Base-by-base conservation (phyloP, 1,140 invertebrate genomes). In the Tetramorium simillimum region DNA sequence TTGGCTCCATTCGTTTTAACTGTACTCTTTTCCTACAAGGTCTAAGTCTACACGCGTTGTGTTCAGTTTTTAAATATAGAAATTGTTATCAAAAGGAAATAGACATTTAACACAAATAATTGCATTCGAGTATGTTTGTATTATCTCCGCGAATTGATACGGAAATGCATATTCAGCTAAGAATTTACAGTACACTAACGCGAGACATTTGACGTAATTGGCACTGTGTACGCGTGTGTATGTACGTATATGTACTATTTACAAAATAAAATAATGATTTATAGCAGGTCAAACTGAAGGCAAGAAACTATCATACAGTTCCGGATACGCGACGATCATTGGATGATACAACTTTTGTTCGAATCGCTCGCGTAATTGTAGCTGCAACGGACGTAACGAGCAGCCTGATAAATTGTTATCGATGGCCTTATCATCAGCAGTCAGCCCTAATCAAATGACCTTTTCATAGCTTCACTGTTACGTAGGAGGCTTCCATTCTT, bases 321-420 rank as follows among this genome's bases (percentile, higher is more conserved):
- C 69, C 40, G 51, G 18, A 14, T 46, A 75, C 14, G 18, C 6
- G 40, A 73, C 7, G 24, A 46, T 82, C 12, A 80, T 63, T 24
- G 33, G 21, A 0, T 40, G 65, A 60, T 56, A 73, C 60, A 82
- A 72, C 53, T 62, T 75, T 84, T 75, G 51, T 46, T 82, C 18
- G 40, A 84, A 28, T 60, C n/a, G 62, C 4, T 80, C 60, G 33
- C n/a, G 14, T 81, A 81, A 70, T 28, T 70, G 16, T 43, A 43
- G 33, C 12, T 33, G 49, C 46, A 49, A 56, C 18, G 14, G 53
- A 14, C 33, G 21, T 78, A 67, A 49, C 4, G 7, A 69, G 9
- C 18, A 49, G 28, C 21, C 33, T 21, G 56, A 84, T 73, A 84
- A 60, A 46, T 46, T n/a, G n/a, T 75, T 62, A 84, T 84, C 53